Conservation (phyloP, 2,888 invertebrate genomes). For the Lepidochrysops patricia region DNA sequence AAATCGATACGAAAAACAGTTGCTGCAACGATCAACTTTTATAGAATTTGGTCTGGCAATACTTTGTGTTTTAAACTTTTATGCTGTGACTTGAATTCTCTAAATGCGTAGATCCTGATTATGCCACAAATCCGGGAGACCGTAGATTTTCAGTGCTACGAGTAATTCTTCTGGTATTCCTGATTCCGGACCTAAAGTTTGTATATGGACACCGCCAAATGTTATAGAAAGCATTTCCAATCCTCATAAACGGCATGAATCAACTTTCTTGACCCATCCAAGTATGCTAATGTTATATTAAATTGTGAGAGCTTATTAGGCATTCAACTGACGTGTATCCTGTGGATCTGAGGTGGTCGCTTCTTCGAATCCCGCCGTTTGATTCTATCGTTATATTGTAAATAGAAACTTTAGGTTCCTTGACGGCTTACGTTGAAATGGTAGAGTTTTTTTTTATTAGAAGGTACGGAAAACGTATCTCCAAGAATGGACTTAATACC, state of each 20-base stretch:
- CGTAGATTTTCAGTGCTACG: no score
- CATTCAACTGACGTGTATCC: conserved; percentile 67
- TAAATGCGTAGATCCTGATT: no score
- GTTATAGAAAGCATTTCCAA: conserved; percentile 5
- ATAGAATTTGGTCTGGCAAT: no score
- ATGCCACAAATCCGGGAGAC: no score
- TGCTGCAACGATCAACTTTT: no score
- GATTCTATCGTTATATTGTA: not conserved
- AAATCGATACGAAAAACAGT: not conserved
- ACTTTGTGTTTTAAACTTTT: no score
- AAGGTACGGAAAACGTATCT: no score
- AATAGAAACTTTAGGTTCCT: conserved; percentile 51
- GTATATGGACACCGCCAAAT: not conserved
- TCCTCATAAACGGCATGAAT: conserved; percentile 18
- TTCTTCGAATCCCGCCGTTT: conserved; percentile 47
- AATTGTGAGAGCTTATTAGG: conserved; percentile 70
- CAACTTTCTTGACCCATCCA: conserved; percentile 59
- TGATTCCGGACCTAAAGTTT: no score
- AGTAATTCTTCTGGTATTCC: no score
- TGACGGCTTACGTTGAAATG: conserved; percentile 70
- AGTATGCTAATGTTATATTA: conserved; percentile 69
- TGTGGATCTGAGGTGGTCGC: conserved; percentile 69
- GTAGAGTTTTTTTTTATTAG: no score
- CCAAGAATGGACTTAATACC: no score
- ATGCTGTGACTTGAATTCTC: no score